phyloP scores from a whole-genome alignment of 2,888 invertebrate genomes.

The Athetis lepigone region DNA sequence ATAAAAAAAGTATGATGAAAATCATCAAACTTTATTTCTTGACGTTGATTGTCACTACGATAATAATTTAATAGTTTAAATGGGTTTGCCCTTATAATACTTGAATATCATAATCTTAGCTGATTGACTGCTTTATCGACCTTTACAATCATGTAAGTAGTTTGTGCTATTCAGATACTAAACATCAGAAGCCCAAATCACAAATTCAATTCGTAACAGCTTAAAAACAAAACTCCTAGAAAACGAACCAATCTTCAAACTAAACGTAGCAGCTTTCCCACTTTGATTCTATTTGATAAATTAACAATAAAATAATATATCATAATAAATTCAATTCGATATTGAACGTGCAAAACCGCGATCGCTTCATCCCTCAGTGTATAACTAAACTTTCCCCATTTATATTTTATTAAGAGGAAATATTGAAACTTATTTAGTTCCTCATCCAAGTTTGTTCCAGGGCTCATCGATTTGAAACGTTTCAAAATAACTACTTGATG shows the following conservation, averaged over 20 bases:
- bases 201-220: not conserved
- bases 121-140: too few relatives aligned
- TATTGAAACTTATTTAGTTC: slow-evolving; percentile 81
- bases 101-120: too few relatives aligned
- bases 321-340: slow-evolving; percentile 57
- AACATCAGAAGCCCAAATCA: not conserved
- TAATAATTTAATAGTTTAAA: too few relatives aligned
- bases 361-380: slow-evolving; percentile 62
- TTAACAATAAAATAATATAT: slow-evolving; percentile 50
- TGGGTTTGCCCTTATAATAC: too few relatives aligned
- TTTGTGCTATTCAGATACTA: too few relatives aligned
- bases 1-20: too few relatives aligned
- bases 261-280: slow-evolving; percentile 1
- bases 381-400: slow-evolving; percentile 81
- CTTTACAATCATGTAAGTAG: too few relatives aligned
- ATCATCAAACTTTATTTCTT: too few relatives aligned
- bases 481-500: slow-evolving; percentile 63
- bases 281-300: slow-evolving; percentile 35
- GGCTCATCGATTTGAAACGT: slow-evolving; percentile 81
- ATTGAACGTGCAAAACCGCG: slow-evolving; percentile 57
- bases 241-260: slow-evolving; percentile 9
- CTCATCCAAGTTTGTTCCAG: slow-evolving; percentile 82
- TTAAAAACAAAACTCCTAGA: not conserved
- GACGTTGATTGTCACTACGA: too few relatives aligned
- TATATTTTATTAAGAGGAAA: slow-evolving; percentile 85